Base-by-base conservation (phyloP, 2,888 invertebrate genomes). In the Tiliacea citrago region DNA sequence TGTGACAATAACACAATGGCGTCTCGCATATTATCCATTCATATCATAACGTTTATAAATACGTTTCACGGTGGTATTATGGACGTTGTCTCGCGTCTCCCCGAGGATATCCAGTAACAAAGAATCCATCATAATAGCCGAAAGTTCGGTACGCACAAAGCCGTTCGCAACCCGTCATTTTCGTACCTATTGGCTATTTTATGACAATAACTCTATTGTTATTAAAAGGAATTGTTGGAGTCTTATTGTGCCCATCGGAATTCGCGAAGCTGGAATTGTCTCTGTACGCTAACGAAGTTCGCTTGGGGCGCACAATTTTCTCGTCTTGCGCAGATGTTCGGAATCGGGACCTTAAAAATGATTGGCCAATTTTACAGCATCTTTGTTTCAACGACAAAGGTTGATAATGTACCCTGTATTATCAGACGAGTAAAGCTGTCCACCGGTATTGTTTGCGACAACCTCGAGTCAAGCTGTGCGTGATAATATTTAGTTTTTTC, bases 111-210 rank as follows among this genome's bases (percentile, higher is more conserved):
- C 86, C 71, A 75, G 88, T 91, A 93, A 96, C 96, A 96, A 96
- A 94, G 95, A 93, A 90, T 92, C 88, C 89, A 90, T 93, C 94
- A 94, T 94, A 95, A 95, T 93, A 91, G 92, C 93, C 92, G 90
- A 93, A 94, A 94, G 91, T 94, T 92, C 92, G 92, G 90, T 90
- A 90, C 88, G 89, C 87, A 94, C 95, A 95, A 95, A 93, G 93
- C 91, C 86, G 89, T 89, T 92, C 92, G 92, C 94, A 96, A 96
- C 96, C 96, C 95, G 95, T 96, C 95, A 96, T 96, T 95, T 96
- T 95, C 93, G 92, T 95, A 95, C 93, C 94, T 95, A 96, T 96
- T 95, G 96, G 96, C 96, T 95, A 96, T 96, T 95, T 96, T 96
- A 95, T 92, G 93, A 96, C 95, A 96, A 96, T 95, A 94, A 93